Percentiles rank a stretch among this genome's conserved stretches.
Conservation (phyloP, 2,888 invertebrate species). For the Drosophila meridionalis region DNA sequence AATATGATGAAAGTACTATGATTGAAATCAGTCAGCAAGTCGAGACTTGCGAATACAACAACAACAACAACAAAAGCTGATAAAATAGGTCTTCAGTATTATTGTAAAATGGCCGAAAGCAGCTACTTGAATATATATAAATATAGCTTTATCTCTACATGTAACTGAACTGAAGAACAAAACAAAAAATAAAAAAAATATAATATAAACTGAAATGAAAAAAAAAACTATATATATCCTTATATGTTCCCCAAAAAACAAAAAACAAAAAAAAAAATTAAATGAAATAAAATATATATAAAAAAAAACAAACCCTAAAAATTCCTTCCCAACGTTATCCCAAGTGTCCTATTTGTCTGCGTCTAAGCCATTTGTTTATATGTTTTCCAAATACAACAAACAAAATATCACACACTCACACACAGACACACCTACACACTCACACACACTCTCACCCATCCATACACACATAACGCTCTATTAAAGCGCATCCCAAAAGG, state of each 20-base stretch:
- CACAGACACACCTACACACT: slow-evolving; percentile 45
- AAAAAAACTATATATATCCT: slow-evolving; percentile 71
- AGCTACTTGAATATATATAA: slow-evolving; percentile 46
- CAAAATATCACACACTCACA: slow-evolving; percentile 65
- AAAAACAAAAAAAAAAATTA: slow-evolving; percentile 41
- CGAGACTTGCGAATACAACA: slow-evolving; percentile 42
- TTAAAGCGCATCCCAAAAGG: slow-evolving; percentile 62
- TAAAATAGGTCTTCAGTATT: slow-evolving; percentile 81
- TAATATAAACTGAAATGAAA: slow-evolving; percentile 44
- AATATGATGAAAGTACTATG: slow-evolving; percentile 25
- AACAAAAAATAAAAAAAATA: slow-evolving; percentile 31
- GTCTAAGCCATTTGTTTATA: slow-evolving; percentile 90
- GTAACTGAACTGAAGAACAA: slow-evolving; percentile 41
- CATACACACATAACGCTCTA: slow-evolving; percentile 52
- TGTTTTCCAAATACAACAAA: slow-evolving; percentile 82
- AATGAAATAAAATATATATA: slow-evolving; percentile 32
- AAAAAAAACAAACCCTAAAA: slow-evolving; percentile 42
- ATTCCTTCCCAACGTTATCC: slow-evolving; percentile 84
- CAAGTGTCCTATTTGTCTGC: slow-evolving; percentile 91
- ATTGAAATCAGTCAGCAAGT: slow-evolving; percentile 41
- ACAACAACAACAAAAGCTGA: slow-evolving; percentile 37
- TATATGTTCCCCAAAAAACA: slow-evolving; percentile 82
- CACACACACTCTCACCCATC: slow-evolving; percentile 23
- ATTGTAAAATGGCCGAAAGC: slow-evolving; percentile 48
- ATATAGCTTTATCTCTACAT: slow-evolving; percentile 40